phyloP scores from a whole-genome alignment of 2,113 vertebrate genomes.

The Leptodactylus fuscus region DNA sequence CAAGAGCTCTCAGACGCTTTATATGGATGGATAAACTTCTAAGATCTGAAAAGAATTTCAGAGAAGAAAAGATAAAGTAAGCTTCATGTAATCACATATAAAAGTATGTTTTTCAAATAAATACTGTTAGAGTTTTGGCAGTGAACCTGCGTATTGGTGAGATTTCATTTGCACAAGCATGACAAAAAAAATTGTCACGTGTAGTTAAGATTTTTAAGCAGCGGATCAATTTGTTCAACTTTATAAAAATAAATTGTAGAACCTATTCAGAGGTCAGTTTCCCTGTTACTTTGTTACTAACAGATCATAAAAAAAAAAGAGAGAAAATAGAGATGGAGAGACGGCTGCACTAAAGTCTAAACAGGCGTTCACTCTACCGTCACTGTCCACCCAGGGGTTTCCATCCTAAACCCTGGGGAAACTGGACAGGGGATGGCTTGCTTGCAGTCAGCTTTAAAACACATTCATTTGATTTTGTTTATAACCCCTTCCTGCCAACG shows the following conservation, averaged over 20 bases:
- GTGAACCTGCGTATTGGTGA: too few relatives aligned
- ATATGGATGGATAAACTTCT: slow-evolving; percentile 63
- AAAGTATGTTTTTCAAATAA: not conserved
- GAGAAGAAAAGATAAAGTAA: slow-evolving; percentile 43
- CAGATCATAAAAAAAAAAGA: not conserved
- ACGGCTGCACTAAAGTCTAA: too few relatives aligned
- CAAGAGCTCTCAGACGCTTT: slow-evolving; percentile 55
- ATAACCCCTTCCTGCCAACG: too few relatives aligned
- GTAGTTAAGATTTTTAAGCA: not conserved
- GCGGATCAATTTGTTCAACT: not conserved
- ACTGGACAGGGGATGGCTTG: too few relatives aligned
- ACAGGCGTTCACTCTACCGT: too few relatives aligned
- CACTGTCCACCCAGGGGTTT: too few relatives aligned
- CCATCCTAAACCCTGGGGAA: too few relatives aligned
- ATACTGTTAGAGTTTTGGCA: not conserved
- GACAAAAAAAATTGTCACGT: not conserved
- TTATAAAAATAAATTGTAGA: too few relatives aligned
- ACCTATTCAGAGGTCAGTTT: not conserved
- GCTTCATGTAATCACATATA: not conserved
- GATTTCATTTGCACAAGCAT: not conserved
- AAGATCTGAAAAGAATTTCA: slow-evolving; percentile 31
- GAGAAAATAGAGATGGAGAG: too few relatives aligned
- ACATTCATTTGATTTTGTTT: too few relatives aligned
- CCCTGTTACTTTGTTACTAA: not conserved
- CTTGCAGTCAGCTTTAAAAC: too few relatives aligned